Conservation (phyloP, 2,797 vertebrate species). For the Distichodus sexfasciatus region DNA sequence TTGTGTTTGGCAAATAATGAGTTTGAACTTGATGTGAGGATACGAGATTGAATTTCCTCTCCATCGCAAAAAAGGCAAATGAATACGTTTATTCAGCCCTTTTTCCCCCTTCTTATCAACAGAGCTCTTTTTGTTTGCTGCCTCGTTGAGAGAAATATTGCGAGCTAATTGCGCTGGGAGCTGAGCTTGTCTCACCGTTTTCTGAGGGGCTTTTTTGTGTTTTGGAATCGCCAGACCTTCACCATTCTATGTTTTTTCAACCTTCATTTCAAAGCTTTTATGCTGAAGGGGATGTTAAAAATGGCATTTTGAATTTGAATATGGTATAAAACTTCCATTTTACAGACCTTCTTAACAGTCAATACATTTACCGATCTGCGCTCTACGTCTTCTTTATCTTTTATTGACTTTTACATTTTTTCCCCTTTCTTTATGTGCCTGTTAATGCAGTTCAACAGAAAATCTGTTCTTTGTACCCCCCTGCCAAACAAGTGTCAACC, state of each 20-base stretch:
- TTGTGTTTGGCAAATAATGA: neutral
- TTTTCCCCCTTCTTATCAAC: constrained; percentile 24
- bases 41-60: constrained; percentile 20
- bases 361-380: neutral
- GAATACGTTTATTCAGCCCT: constrained; percentile 28
- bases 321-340: neutral
- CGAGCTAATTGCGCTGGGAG: constrained; percentile 70
- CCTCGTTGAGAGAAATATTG: constrained; percentile 69
- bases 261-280: neutral
- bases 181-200: constrained; percentile 44
- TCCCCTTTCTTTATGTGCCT: no score
- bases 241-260: neutral
- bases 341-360: neutral
- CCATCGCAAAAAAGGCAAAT: constrained; percentile 1
- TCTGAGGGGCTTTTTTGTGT: neutral
- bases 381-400: no score
- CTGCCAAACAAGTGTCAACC: constrained; percentile 16
- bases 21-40: constrained; percentile 16
- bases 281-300: neutral
- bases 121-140: constrained; percentile 59
- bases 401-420: no score
- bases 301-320: neutral
- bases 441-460: no score
- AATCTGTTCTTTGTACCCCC: no score
- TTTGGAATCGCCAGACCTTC: neutral